phyloP scores from a whole-genome alignment of 2,113 vertebrate species.

The Colinus virginianus region DNA sequence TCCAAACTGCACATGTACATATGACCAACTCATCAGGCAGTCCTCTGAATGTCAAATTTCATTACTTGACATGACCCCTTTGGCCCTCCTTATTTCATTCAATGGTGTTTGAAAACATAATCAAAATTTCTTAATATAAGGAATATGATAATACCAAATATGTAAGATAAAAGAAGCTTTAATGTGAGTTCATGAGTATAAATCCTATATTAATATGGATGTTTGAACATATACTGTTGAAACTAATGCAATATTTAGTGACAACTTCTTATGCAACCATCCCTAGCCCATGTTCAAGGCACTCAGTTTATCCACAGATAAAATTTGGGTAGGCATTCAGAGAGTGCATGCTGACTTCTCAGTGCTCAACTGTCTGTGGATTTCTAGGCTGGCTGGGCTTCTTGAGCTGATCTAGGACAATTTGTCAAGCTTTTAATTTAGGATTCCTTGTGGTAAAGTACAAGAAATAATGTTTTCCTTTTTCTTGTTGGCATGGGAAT shows the following conservation, averaged over 20 bases:
- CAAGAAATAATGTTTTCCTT: conserved; percentile 2
- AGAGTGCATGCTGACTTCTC: fast-evolving
- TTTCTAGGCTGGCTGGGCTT: neutral
- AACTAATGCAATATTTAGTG: neutral
- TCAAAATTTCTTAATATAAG: neutral
- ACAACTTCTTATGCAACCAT: neutral
- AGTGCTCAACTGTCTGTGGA: neutral
- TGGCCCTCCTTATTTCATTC: neutral
- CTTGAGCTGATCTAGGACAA: neutral
- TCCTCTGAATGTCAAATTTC: neutral
- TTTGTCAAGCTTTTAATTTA: conserved; percentile 13
- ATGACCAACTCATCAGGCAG: neutral
- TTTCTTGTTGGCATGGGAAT: neutral
- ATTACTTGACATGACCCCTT: neutral
- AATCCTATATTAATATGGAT: neutral
- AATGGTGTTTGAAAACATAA: neutral
- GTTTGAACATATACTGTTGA: neutral
- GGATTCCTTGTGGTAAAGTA: neutral
- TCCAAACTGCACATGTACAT: neutral
- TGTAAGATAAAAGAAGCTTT: neutral
- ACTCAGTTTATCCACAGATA: neutral
- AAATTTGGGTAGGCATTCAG: neutral
- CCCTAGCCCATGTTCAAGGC: neutral
- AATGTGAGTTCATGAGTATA: neutral
- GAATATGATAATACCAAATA: neutral